Base-by-base conservation (phyloP, 2,888 invertebrate genomes). In the Agrotis ipsilon region DNA sequence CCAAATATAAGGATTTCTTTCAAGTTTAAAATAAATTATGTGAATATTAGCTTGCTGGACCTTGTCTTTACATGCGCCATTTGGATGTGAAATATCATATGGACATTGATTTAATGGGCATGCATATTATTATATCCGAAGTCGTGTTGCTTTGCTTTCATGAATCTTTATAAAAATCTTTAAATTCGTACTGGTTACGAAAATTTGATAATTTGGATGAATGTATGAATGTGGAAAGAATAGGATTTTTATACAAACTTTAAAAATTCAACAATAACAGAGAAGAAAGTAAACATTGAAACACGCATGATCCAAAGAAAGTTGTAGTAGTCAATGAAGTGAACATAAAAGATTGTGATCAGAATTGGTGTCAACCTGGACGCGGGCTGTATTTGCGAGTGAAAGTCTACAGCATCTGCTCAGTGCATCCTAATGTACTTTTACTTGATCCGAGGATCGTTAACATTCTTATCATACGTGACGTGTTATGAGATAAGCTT, bases 331-430 rank as follows among this genome's bases (percentile, higher is more conserved):
- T 65, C 69, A 76, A 81, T 78, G 78, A 69, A 78, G 69, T 68
- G 43, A 18, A 64, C 45, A 74, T 78, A 68, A 72, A 67, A 72
- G 80, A 81, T 74, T 83, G 72, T 78, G 83, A 80, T 86, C 85
- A 80, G 83, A 84, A 85, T 86, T 62, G 77, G 78, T 83, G 88
- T 84, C 89, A 83, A 65, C 69, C 80, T 89, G 88, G 88, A 87
- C 82, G 73, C 72, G 82, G 80, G 80, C 81, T 79, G 72, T 72
- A 83, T 82, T 72, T 73, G 69, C 75, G 54, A 83, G 80, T 78
- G 89, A 89, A 89, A 90, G 91, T 88, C 19, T 84, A 82, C 90
- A 89, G 91, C 88, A 68, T 84, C 81, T 82, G 75, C 60, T 66
- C 77, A 61, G 62, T 70, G 83, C 86, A 86, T 87, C 84, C 84